Evolutionary conservation across 2,888 invertebrate species (phyloP).

Genomic region (Calameuta filiformis): DNA sequence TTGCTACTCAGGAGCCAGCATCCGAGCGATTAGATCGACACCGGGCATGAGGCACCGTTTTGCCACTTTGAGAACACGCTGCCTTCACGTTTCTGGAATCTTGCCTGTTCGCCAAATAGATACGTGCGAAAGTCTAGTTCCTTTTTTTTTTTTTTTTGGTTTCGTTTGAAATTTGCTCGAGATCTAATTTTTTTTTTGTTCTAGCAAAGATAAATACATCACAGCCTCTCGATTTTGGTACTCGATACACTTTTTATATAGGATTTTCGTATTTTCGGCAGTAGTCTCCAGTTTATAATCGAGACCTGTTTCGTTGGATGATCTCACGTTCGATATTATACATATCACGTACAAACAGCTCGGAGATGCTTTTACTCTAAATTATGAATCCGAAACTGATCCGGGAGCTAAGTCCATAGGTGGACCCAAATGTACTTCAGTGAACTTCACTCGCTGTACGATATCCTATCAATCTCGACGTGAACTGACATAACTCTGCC

Average conservation of each 20-base stretch:
- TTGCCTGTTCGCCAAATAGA: not conserved
- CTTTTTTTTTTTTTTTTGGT: no score
- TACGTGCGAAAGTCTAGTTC: no score
- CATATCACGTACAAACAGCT: not conserved
- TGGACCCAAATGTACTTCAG: not conserved
- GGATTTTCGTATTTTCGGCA: not conserved
- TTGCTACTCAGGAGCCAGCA: conserved; percentile 21
- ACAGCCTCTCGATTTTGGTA: not conserved
- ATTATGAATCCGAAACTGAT: not conserved
- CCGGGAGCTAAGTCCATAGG: not conserved
- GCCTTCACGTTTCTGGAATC: not conserved
- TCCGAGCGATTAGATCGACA: not conserved
- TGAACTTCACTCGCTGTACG: not conserved
- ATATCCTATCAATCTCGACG: not conserved
- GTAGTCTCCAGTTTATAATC: not conserved
- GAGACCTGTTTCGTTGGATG: no score
- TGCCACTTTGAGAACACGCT: not conserved
- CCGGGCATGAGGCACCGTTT: not conserved
- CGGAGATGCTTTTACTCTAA: not conserved
- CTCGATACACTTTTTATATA: not conserved
- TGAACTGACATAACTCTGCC: not conserved
- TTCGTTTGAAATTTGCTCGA: not conserved
- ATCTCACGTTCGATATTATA: no score
- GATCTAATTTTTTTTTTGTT: not conserved
- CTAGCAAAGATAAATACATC: not conserved